These are phyloP conservation scores for Distichodus sexfasciatus DNA, from an alignment of 2,797 vertebrate species.

Conservation along the genomic window DNA sequence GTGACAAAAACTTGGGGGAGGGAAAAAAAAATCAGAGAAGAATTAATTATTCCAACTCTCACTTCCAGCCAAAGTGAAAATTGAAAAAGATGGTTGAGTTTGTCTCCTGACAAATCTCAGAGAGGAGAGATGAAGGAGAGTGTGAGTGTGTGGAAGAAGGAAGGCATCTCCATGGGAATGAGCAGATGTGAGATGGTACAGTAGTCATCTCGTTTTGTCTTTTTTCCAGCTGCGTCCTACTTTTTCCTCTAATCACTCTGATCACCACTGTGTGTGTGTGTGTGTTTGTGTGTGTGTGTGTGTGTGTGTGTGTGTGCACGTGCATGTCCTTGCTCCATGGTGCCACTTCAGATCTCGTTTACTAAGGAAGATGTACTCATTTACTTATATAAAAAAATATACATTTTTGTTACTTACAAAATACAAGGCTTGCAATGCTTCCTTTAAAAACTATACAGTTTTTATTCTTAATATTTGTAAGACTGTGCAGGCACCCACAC, in stretches of 20 bases:
- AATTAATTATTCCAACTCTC: constrained; percentile 38
- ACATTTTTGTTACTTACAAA: too few relatives aligned
- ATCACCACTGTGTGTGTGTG: constrained; percentile 22
- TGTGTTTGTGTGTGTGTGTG: neutral
- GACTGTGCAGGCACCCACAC: too few relatives aligned
- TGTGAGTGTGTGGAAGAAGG: neutral
- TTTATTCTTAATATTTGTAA: too few relatives aligned
- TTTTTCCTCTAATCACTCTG: constrained; percentile 38
- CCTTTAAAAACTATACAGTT: too few relatives aligned
- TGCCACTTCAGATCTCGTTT: too few relatives aligned
- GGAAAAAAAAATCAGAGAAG: constrained; percentile 23
- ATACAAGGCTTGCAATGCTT: too few relatives aligned
- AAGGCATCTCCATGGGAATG: constrained; percentile 18
- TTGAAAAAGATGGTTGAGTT: constrained; percentile 29
- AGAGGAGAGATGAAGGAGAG: neutral
- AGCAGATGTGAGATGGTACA: constrained; percentile 39
- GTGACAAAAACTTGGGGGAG: constrained; percentile 25
- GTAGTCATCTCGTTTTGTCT: constrained; percentile 40
- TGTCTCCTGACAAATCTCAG: neutral
- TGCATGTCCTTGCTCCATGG: too few relatives aligned
- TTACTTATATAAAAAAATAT: too few relatives aligned
- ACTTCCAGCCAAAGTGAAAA: constrained; percentile 44
- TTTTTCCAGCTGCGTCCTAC: constrained; percentile 38
- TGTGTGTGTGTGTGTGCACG: neutral
- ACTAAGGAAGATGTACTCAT: too few relatives aligned